Evolutionary conservation across 2,797 vertebrate genomes (phyloP).

Genomic region (Hylomyscus alleni): DNA sequence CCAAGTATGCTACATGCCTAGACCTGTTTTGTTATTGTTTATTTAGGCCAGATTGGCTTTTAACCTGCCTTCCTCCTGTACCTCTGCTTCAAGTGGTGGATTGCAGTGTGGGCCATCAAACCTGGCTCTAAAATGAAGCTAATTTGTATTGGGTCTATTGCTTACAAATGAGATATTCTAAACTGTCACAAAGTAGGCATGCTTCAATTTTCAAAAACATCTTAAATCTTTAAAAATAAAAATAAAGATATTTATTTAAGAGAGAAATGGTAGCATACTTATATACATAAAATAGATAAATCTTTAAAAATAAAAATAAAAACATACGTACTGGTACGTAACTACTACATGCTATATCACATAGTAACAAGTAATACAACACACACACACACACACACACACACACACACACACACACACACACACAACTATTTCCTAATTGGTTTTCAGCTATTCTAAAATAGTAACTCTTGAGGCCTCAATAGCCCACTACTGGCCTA

Average conservation of each 20-base stretch:
- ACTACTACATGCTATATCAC: not conserved
- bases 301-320: not conserved
- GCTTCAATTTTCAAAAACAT: slow-evolving; percentile 48
- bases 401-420: not conserved
- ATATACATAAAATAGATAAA: too few species aligned
- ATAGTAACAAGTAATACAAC: not conserved
- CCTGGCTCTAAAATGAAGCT: slow-evolving; percentile 30
- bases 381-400: not conserved
- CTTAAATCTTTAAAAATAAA: not conserved
- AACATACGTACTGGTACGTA: slow-evolving; percentile 11
- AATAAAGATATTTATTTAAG: too few species aligned
- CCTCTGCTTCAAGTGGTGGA: not conserved
- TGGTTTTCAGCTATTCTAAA: slow-evolving; percentile 11
- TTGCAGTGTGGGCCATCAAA: not conserved
- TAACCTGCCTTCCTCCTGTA: not conserved
- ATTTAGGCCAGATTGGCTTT: not conserved
- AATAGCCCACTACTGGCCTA: not conserved
- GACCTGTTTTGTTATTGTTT: not conserved
- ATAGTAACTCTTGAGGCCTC: not conserved
- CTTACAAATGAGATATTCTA: slow-evolving; percentile 62
- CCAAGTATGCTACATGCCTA: not conserved
- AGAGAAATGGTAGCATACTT: too few species aligned
- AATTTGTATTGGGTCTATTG: slow-evolving; percentile 52
- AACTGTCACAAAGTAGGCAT: not conserved
- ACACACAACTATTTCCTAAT: slow-evolving; percentile 42